Base-by-base conservation (phyloP, 2,888 invertebrate genomes). In the Drosophila emarginata region DNA sequence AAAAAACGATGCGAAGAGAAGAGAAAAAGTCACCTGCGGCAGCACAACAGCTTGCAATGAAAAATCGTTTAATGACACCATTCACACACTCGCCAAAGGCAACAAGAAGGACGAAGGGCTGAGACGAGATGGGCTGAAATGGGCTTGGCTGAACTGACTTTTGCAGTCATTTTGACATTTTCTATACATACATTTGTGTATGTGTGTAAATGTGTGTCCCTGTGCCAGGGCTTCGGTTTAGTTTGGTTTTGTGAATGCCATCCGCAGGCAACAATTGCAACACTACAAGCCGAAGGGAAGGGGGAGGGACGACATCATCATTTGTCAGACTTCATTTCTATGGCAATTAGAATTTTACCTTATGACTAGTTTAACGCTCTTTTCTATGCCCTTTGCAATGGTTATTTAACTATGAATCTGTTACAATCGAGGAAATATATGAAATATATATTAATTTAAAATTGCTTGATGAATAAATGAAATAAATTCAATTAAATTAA, bases 1-100 rank as follows among this genome's bases (percentile, higher is more conserved):
- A 40, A 70, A 67, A 65, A 62, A 65, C 61, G 61, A 56, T 40
- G 37, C 50, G 53, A 51, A 53, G 23, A 77, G 53, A 52, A 67
- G 67, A 59, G 50, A 72, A 61, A 72, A 78, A 80, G 87, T 82
- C 87, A 89, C 89, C 90, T 89, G 90, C 83, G 90, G 89, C 90
- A 88, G 18, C 45, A 45, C 54, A 54, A 54, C 54, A 54, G 76
- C 84, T 83, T 87, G 90, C 90, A 80, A 89, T 90, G 90, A 90
- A 90, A 90, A 90, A 90, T 90, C 90, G 90, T 85, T 90, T 90
- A 90, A 90, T 90, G 90, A 88, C 90, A 88, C 89, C 89, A 87
- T 88, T 87, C 86, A 80, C 88, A 84, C 84, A 75, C 72, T 67
- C 54, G 21, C 45, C 45, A 45, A 21, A 11, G 45, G 45, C 45